Base-by-base conservation (phyloP, 2,113 vertebrate genomes). In the Paedocypris sp. region DNA sequence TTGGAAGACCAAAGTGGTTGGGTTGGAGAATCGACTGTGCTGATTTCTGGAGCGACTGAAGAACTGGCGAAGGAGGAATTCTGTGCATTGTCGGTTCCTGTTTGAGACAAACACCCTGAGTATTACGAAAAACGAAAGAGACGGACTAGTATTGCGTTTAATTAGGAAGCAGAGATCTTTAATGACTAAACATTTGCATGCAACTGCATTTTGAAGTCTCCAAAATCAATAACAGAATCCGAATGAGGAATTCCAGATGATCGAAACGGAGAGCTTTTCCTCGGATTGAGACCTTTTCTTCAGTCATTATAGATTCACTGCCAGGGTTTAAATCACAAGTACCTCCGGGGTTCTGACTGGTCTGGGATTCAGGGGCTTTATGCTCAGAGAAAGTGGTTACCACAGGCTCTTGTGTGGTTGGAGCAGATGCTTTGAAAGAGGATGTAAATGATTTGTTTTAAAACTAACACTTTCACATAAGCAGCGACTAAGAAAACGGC, bases 261-360 rank as follows among this genome's bases (percentile, higher is more conserved):
- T 51, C 11, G 12, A 5, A 7, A 18, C 16, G 6, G 15, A 32
- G 9, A 41, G 15, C 3, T 2, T 15, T 31, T 3, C 3, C 3
- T n/a, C n/a, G n/a, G n/a, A 33, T 10, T 15, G 22, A 47, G 28
- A 28, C 12, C 12, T 4, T 15, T 32, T 13, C 4, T 43, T 32
- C 39, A 58, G 39, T 58, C 54, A 58, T 58, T 58, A 58, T 32
- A 43, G 38, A 43, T 58, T 22, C 39, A 43, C 12, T 43, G 26
- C 39, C 11, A 33, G 26, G 16, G 11, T 15, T 58, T 31, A 43
- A 58, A 22, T 22, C 26, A 43, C 43, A 32, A 58, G n/a, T 32
- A 58, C 38, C 54, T 43, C 6, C 16, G n/a, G 26, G 13, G 13
- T 16, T 28, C 19, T 58, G 5, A 58, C 38, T 58, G 29, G 18